These are phyloP conservation scores for Aphidius gifuensis DNA, from an alignment of 1,140 invertebrate genomes.

Conservation along the genomic window DNA sequence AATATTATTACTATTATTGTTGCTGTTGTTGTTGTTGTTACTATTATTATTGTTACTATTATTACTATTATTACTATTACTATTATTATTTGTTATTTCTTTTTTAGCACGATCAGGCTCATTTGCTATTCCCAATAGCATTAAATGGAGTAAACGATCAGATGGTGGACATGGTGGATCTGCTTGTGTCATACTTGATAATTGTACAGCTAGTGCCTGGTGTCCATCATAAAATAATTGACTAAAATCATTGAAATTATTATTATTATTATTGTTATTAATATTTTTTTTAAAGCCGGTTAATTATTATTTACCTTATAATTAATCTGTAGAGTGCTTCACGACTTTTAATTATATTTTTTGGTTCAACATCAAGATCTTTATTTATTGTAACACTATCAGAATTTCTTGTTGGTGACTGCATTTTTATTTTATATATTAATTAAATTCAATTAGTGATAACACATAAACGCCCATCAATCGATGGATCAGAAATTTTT, in stretches of 20 bases:
- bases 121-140: constrained; percentile 81
- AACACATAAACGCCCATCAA: constrained; percentile 21
- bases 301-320: constrained; percentile 65
- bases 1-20: constrained; percentile 1
- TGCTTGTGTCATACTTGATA: constrained; percentile 78
- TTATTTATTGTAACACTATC: constrained; percentile 48
- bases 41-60: no score
- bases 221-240: constrained; percentile 92
- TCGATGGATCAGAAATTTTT: constrained; percentile 5
- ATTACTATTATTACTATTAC: background rate
- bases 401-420: constrained; percentile 28
- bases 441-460: constrained; percentile 7
- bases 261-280: constrained; percentile 20
- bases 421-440: constrained; percentile 29
- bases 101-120: constrained; percentile 69
- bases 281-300: background rate
- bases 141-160: constrained; percentile 83
- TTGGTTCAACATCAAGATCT: constrained; percentile 65
- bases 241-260: constrained; percentile 57
- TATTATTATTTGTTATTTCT: constrained; percentile 23
- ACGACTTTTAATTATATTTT: constrained; percentile 76
- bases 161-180: constrained; percentile 93
- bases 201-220: constrained; percentile 79
- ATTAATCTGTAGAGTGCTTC: constrained; percentile 82
- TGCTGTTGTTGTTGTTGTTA: no score